Evolutionary conservation across 2,888 invertebrate genomes (phyloP).

Genomic region (Orgyia antiqua): DNA sequence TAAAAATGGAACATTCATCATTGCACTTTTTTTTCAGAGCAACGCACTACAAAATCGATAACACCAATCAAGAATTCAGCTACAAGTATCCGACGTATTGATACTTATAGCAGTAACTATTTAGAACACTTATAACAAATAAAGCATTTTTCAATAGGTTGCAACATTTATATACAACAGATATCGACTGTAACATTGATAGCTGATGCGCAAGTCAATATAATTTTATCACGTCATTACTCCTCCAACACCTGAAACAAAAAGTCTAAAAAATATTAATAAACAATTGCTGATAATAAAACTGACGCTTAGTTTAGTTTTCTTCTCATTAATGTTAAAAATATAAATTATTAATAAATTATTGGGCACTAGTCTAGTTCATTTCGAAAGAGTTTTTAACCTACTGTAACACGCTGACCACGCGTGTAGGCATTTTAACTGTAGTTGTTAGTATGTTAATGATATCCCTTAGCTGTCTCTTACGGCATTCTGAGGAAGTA

Average conservation of each 20-base stretch:
- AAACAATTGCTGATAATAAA: too few relatives aligned
- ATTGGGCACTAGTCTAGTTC: too few relatives aligned
- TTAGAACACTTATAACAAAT: slow-evolving; percentile 56
- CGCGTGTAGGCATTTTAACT: too few relatives aligned
- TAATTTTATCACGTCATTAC: slow-evolving; percentile 9
- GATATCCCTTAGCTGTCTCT: too few relatives aligned
- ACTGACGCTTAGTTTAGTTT: too few relatives aligned
- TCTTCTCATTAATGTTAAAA: too few relatives aligned
- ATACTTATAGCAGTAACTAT: slow-evolving; percentile 10
- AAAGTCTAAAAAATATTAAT: slow-evolving; percentile 15
- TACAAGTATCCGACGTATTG: slow-evolving; percentile 9
- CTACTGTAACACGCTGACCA: too few relatives aligned
- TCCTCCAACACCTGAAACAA: slow-evolving; percentile 32
- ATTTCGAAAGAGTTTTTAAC: too few relatives aligned
- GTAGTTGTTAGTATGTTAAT: too few relatives aligned
- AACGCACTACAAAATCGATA: slow-evolving; percentile 12
- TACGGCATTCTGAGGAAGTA: too few relatives aligned
- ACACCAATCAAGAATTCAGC: slow-evolving; percentile 6
- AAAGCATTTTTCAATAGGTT: slow-evolving; percentile 70
- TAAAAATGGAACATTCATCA: not conserved
- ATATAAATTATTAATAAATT: too few relatives aligned
- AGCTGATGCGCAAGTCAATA: slow-evolving; percentile 38
- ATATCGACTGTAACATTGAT: slow-evolving; percentile 25
- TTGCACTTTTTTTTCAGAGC: slow-evolving; percentile 11
- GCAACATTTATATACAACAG: slow-evolving; percentile 58